Evolutionary conservation across 1,140 invertebrate species (phyloP).

Genomic region (Eulimnadia texana): DNA sequence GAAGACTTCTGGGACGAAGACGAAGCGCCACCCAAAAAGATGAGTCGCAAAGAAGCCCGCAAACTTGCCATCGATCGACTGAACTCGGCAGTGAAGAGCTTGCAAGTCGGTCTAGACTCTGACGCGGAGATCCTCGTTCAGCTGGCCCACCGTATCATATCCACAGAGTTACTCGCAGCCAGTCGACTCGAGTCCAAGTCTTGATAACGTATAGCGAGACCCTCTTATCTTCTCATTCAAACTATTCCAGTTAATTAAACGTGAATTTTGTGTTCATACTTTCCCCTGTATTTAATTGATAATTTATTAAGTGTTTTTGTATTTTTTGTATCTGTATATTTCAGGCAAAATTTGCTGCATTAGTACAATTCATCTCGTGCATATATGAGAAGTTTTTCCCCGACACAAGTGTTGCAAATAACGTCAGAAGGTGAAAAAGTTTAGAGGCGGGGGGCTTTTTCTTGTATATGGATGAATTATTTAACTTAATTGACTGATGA

Average conservation of each 20-base stretch:
- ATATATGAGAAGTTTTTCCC: background rate
- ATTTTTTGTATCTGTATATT: background rate
- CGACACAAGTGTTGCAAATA: too few relatives aligned
- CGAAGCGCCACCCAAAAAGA: background rate
- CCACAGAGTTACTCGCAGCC: background rate
- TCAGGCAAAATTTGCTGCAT: background rate
- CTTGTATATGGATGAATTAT: too few relatives aligned
- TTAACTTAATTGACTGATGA: too few relatives aligned
- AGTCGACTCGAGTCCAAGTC: too few relatives aligned
- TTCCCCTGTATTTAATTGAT: too few relatives aligned
- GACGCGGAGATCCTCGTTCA: background rate
- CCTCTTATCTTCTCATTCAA: too few relatives aligned
- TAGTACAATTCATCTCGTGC: background rate
- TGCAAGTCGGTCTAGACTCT: background rate
- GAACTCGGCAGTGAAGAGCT: background rate
- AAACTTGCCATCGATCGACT: background rate
- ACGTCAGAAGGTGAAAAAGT: too few relatives aligned
- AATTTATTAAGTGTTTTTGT: too few relatives aligned
- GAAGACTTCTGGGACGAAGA: background rate
- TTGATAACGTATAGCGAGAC: too few relatives aligned
- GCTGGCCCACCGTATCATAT: background rate
- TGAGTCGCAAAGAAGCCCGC: background rate
- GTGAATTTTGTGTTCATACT: too few relatives aligned
- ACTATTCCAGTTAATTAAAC: too few relatives aligned
- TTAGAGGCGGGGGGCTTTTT: too few relatives aligned